These are phyloP conservation scores for Chiridota heheva DNA, from an alignment of 35 echinoderm and acorn worm species.

Conservation along the genomic window DNA sequence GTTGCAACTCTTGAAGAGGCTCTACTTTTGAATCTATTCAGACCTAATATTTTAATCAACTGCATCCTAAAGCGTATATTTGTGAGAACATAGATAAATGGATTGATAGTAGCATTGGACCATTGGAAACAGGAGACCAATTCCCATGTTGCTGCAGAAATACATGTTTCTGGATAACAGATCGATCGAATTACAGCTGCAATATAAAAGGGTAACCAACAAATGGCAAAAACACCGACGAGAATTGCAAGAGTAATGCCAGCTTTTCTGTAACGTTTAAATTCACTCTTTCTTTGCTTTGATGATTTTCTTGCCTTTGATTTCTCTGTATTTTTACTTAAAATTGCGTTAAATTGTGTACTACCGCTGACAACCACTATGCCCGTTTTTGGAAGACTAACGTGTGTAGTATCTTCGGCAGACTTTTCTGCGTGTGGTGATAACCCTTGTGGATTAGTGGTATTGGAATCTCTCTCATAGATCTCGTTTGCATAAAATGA, in stretches of 20 bases:
- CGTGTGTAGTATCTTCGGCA: too few species aligned
- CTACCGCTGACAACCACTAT: too few species aligned
- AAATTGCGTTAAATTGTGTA: too few species aligned
- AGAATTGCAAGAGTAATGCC: constrained; percentile 29
- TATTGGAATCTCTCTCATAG: too few species aligned
- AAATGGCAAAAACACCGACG: constrained; percentile 23
- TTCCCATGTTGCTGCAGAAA: constrained; percentile 12
- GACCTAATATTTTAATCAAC: constrained; percentile 19
- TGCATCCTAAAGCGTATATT: constrained; percentile 41
- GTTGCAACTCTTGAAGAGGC: too few species aligned
- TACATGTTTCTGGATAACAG: background rate
- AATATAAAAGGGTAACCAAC: constrained; percentile 44
- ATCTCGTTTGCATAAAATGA: too few species aligned
- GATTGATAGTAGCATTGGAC: constrained; percentile 45
- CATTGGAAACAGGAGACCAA: constrained; percentile 37
- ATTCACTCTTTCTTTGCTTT: background rate
- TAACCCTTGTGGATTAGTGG: too few species aligned
- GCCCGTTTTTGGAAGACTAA: too few species aligned
- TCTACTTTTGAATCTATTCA: too few species aligned
- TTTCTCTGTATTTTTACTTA: too few species aligned
- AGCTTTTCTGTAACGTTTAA: constrained; percentile 29
- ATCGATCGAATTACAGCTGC: constrained; percentile 4
- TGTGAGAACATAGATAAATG: constrained; percentile 41
- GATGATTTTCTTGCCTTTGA: background rate
- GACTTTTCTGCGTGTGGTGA: too few species aligned